A percentile compares a stretch with the other conserved stretches of the same genome.
phyloP scores from a whole-genome alignment of 2,888 invertebrate genomes.

The Platerodrilus igneus region DNA sequence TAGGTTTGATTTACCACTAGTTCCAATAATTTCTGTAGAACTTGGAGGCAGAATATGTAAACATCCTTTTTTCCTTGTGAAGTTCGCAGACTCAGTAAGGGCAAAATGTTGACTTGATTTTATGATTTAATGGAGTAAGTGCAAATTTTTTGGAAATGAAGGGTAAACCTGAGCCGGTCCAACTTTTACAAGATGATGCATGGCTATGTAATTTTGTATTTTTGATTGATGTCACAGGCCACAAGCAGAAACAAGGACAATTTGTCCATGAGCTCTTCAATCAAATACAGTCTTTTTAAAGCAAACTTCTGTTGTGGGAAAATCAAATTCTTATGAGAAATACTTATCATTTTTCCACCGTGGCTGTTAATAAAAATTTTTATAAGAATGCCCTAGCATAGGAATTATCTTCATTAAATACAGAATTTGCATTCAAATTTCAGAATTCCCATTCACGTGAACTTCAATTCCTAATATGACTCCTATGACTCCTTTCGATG shows the following conservation, averaged over 20 bases:
- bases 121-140: conserved; percentile 15
- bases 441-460: conserved; percentile 6
- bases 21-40: conserved; percentile 25
- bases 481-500: conserved; percentile 18
- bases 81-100: conserved; percentile 23
- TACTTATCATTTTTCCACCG: conserved; percentile 11
- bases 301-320: conserved; percentile 17
- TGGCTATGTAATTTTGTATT: conserved; percentile 21
- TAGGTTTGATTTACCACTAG: conserved; percentile 30
- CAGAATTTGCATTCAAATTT: conserved; percentile 21
- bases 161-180: conserved; percentile 5
- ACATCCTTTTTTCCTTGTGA: conserved; percentile 24
- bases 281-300: conserved; percentile 16
- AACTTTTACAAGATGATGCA: conserved; percentile 12
- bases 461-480: conserved; percentile 18
- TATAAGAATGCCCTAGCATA: conserved; percentile 6
- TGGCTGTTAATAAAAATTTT: conserved; percentile 11
- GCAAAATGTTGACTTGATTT: conserved; percentile 16
- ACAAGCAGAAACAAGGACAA: conserved; percentile 14
- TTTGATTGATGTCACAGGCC: conserved; percentile 13
- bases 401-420: conserved; percentile 12
- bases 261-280: conserved; percentile 12
- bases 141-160: conserved; percentile 14
- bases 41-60: conserved; percentile 22
- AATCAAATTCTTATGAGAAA: conserved; percentile 12